Conservation (phyloP, 1,140 invertebrate species). For the Meteorus sp. region DNA sequence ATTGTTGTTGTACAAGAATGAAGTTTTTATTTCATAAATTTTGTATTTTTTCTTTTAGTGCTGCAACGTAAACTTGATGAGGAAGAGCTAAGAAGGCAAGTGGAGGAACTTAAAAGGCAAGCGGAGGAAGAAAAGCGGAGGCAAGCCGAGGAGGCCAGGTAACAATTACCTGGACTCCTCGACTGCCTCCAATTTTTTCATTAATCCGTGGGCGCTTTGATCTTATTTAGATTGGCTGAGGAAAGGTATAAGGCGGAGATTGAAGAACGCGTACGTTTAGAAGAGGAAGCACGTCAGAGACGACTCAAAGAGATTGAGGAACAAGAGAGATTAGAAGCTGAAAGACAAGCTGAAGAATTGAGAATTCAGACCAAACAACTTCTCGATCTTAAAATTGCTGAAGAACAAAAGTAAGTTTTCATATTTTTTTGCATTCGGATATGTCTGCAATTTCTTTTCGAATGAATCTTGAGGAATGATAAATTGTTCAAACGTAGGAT, state of each 20-base stretch:
- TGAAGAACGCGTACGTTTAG: conserved; percentile 43
- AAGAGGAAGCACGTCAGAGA: conserved; percentile 42
- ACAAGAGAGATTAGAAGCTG: conserved; percentile 46
- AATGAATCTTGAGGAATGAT: too few species aligned
- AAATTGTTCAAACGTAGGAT: too few species aligned
- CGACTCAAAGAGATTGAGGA: conserved; percentile 49
- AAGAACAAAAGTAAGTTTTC: conserved; percentile 35
- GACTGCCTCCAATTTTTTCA: conserved; percentile 18
- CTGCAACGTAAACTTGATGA: conserved; percentile 32
- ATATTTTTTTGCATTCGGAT: not conserved
- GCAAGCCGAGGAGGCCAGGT: conserved; percentile 40
- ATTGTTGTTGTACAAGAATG: too few species aligned
- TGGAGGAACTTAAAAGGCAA: conserved; percentile 34
- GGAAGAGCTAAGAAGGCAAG: conserved; percentile 32
- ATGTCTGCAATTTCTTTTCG: too few species aligned
- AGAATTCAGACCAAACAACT: conserved; percentile 42
- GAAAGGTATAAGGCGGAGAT: conserved; percentile 39
- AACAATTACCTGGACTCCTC: conserved; percentile 28
- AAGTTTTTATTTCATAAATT: too few species aligned
- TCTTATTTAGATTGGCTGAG: conserved; percentile 33
- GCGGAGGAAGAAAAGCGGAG: conserved; percentile 44
- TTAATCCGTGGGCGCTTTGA: conserved; percentile 23
- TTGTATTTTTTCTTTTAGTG: conserved; percentile 22
- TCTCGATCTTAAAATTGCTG: conserved; percentile 38
- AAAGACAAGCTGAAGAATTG: conserved; percentile 45